Base-by-base conservation (phyloP, 2,888 invertebrate species). In the Limulus polyphemus region DNA sequence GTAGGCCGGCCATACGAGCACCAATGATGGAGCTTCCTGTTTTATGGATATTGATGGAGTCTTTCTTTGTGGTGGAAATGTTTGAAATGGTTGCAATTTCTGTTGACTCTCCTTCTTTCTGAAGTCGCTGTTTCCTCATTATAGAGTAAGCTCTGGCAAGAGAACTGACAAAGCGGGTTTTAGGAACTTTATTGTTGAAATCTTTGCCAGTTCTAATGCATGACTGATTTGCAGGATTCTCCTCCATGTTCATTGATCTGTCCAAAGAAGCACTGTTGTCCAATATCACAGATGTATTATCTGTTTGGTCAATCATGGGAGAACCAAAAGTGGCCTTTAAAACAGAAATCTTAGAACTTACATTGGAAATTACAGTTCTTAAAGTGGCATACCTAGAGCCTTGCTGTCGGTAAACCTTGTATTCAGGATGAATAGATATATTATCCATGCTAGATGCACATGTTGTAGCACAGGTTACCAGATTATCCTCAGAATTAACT, bases 1-100 rank as follows among this genome's bases (percentile, higher is more conserved):
- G 69, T 32, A 73, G 72, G 55, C 75, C 73, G 1, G 92, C 92
- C 73, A 93, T 88, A 67, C 90, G 83, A 50, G 90, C 90, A 0
- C 90, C 91, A 69, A 90, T 72, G 46, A 52, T 49, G 59, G 56
- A 50, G 11, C 59, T 48, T 48, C 50, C 48, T 11, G 62, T 56
- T 10, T 16, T n/a, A 16, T 32, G 57, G 32, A 50, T 32, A 12
- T 89, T 73, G 32, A 14, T 13, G 11, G 56, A 56, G 14, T 14
- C n/a, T n/a, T 56, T 14, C 56, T 32, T 46, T 14, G 14, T 13
- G 32, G 16, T n/a, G 2, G 51, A 51, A 16, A 9, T 51, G 16
- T 51, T 51, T n/a, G 2, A 16, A 32, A 32, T 2, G 3, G 3
- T 32, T 32, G 32, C 3, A 32, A 32, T 32, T 32, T 32, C 32